Evolutionary conservation across 1,140 invertebrate species (phyloP).

Genomic region (Zeugodacus cucurbitae): DNA sequence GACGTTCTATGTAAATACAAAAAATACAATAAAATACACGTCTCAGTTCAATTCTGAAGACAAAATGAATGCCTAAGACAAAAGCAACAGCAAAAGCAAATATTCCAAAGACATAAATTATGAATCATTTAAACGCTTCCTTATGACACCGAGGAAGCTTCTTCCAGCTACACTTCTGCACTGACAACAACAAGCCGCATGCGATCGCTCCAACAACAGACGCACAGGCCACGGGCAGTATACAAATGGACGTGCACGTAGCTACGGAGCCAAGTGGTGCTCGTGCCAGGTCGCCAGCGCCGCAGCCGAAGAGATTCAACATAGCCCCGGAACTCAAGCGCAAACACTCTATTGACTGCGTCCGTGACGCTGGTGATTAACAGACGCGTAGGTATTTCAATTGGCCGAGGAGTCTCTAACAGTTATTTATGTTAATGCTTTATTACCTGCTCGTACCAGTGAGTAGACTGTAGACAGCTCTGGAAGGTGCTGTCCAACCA

Average conservation of each 20-base stretch:
- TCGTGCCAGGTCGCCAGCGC: too few species aligned
- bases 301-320: too few species aligned
- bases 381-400: constrained; percentile 15
- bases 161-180: not conserved
- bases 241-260: not conserved
- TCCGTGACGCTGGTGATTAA: constrained; percentile 33
- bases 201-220: not conserved
- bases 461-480: not conserved
- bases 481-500: constrained; percentile 7
- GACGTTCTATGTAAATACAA: not conserved
- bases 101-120: constrained; percentile 58
- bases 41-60: not conserved
- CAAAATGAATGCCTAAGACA: not conserved
- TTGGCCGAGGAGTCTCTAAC: constrained; percentile 1
- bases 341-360: not conserved
- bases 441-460: not conserved
- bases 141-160: constrained; percentile 59
- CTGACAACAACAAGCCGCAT: not conserved
- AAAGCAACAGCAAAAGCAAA: not conserved
- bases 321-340: not conserved
- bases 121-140: constrained; percentile 65
- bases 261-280: not conserved
- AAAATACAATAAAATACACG: too few species aligned
- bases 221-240: not conserved
- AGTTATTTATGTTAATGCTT: constrained; percentile 39